phyloP scores from a whole-genome alignment of 2,888 invertebrate genomes.

The Polietes domitor region DNA sequence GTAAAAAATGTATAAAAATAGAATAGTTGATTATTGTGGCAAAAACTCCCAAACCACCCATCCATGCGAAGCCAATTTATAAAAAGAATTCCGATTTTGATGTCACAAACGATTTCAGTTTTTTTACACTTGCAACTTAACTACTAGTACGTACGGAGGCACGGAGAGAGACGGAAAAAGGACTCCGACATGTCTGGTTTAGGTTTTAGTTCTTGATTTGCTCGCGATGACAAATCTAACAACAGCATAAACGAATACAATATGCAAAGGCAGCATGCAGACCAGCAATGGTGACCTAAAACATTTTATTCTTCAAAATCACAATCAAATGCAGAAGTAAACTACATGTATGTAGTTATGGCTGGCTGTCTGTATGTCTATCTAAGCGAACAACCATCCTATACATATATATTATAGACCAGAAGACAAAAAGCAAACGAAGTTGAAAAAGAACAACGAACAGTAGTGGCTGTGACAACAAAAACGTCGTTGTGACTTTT shows the following conservation, averaged over 20 bases:
- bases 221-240: background rate
- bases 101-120: background rate
- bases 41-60: background rate
- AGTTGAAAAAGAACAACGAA: background rate
- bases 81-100: background rate
- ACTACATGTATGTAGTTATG: background rate
- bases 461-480: background rate
- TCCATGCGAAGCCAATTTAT: background rate
- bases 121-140: background rate
- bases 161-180: background rate
- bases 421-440: background rate
- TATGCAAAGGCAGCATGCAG: background rate
- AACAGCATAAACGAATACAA: background rate
- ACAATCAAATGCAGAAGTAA: background rate
- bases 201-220: background rate
- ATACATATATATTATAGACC: background rate
- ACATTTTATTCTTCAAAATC: slow-evolving; percentile 45
- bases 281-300: slow-evolving; percentile 59
- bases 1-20: slow-evolving; percentile 33
- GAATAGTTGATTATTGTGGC: slow-evolving; percentile 16
- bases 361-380: background rate
- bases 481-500: slow-evolving; percentile 6
- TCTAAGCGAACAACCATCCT: background rate
- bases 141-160: background rate
- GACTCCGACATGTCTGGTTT: slow-evolving; percentile 61